Evolutionary conservation across 2,888 invertebrate species (phyloP), one percentile per base, ranked within the genome.

Genomic region (Eucera pruinosa): DNA sequence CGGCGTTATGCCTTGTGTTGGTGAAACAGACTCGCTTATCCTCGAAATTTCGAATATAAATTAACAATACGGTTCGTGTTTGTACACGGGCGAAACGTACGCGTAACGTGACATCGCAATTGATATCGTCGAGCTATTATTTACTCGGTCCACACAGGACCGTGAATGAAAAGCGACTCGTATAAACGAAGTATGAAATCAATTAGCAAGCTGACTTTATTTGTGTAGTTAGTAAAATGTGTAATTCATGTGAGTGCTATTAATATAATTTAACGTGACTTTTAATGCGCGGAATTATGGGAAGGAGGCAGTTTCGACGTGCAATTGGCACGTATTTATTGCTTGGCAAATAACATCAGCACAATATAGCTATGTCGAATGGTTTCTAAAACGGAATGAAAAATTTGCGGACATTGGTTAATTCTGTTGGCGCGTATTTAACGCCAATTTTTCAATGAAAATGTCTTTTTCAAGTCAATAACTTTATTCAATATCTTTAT

Each of bases 11-110:
- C 11, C 20, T 52, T 27, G 5, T 5, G 7, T 20, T 7, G 7
- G 3, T 15, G 15, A 20, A 11, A 6, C 20, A 9, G 7, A 7
- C 36, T n/a, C 20, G 6, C 7, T 20, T 27, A 43, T 41, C 18
- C 25, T n/a, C 23, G 30, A 47, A 48, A 47, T 48, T 65, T 55
- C 36, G 36, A 33, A 48, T 48, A 65, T 41, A 57, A 48, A 70
- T 70, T 47, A 47, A 47, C 43, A 27, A 65, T 48, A 45, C 23
- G n/a, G n/a, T n/a, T n/a, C 25, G 11, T 48, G 55, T 47, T 64
- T 41, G 39, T 23, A 6, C 15, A 18, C 25, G n/a, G n/a, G n/a
- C 27, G 7, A n/a, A 30, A 2, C 43, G n/a, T n/a, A n/a, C n/a
- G 36, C 11, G 33, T 55, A 54, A 55, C 39, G 30, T 18, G 65